These are phyloP conservation scores for Crepidodera aurea DNA, from an alignment of 2,888 invertebrate genomes.

Conservation along the genomic window DNA sequence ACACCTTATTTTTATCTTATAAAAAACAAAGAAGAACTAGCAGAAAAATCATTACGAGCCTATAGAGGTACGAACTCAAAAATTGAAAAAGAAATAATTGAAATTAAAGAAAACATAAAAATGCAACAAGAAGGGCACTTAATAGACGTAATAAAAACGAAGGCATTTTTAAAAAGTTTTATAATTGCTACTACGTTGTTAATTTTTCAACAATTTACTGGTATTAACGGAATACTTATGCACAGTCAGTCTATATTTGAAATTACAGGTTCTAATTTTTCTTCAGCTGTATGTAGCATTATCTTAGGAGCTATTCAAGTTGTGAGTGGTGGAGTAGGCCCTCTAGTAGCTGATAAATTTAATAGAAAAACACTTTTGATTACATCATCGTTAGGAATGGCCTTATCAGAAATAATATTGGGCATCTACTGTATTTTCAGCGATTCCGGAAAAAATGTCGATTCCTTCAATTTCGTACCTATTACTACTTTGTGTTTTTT, in stretches of 20 bases:
- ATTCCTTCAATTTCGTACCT: slow-evolving; percentile 15
- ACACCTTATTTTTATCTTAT: slow-evolving; percentile 76
- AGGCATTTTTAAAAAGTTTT: slow-evolving; percentile 78
- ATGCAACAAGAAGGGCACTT: slow-evolving; percentile 18
- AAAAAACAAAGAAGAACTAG: slow-evolving; percentile 68
- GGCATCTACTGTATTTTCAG: slow-evolving; percentile 68
- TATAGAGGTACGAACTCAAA: slow-evolving; percentile 3
- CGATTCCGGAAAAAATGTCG: slow-evolving; percentile 49
- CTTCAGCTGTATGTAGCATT: slow-evolving; percentile 73
- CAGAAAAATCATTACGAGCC: slow-evolving; percentile 67
- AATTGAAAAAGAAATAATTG: slow-evolving; percentile 25
- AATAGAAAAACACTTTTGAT: slow-evolving; percentile 78
- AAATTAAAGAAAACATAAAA: slow-evolving; percentile 28
- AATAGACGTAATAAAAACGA: slow-evolving; percentile 44
- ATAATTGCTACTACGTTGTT: slow-evolving; percentile 76
- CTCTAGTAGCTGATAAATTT: slow-evolving; percentile 77
- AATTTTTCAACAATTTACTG: slow-evolving; percentile 83
- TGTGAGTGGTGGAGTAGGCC: slow-evolving; percentile 76
- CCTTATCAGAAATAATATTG: slow-evolving; percentile 59
- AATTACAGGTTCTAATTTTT: slow-evolving; percentile 67
- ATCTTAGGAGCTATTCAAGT: slow-evolving; percentile 82
- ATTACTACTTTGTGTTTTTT: slow-evolving; percentile 14
- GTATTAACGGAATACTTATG: slow-evolving; percentile 82
- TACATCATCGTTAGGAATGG: slow-evolving; percentile 73
- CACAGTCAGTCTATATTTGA: slow-evolving; percentile 77